Conservation (phyloP, 53 echinoderm and acorn worm species). For the Astropecten irregularis region DNA sequence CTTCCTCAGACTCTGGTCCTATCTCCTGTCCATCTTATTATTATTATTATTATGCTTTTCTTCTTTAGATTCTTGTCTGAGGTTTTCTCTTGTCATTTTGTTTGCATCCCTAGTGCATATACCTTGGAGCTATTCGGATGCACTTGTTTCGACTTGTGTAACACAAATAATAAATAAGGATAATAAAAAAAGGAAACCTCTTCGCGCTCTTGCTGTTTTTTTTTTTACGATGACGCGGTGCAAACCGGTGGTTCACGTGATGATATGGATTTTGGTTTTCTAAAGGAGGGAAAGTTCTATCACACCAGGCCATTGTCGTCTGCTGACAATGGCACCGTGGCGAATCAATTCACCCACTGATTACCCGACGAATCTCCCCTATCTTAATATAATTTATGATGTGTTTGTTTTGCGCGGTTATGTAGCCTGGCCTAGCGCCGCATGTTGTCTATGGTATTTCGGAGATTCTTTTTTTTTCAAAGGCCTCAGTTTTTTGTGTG, state of each 20-base stretch:
- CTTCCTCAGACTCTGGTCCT: background rate
- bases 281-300: slow-evolving; percentile 36
- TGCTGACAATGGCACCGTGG: slow-evolving; percentile 1
- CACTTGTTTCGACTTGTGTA: slow-evolving; percentile 19
- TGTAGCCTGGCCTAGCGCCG: background rate
- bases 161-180: slow-evolving; percentile 24
- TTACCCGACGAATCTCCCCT: background rate
- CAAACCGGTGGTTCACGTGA: slow-evolving; percentile 55
- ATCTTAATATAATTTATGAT: slow-evolving; percentile 39
- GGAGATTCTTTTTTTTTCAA: too few relatives aligned
- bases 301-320: slow-evolving; percentile 29
- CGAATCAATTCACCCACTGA: slow-evolving; percentile 13
- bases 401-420: slow-evolving; percentile 48
- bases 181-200: too few relatives aligned
- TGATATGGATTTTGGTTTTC: slow-evolving; percentile 9
- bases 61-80: slow-evolving; percentile 32
- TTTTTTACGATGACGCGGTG: too few relatives aligned
- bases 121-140: too few relatives aligned
- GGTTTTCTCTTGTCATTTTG: background rate
- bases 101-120: background rate
- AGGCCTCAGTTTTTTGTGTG: too few relatives aligned
- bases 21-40: slow-evolving; percentile 43
- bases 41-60: too few relatives aligned
- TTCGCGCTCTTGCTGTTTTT: background rate
- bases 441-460: too few relatives aligned